Conservation (phyloP, 1,140 invertebrate species). For the Cherax destructor region DNA sequence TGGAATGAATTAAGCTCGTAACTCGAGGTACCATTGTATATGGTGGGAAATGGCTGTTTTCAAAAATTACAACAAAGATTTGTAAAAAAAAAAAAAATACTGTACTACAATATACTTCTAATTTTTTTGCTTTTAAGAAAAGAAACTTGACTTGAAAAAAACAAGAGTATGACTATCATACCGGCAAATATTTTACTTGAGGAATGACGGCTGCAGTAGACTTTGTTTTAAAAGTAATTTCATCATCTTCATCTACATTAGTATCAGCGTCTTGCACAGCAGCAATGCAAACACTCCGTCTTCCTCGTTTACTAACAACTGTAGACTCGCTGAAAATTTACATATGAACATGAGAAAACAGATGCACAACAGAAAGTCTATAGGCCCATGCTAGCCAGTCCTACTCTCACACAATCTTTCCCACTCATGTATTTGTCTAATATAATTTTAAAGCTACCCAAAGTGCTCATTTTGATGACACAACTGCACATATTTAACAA, state of each 20-base stretch:
- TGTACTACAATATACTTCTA: no score
- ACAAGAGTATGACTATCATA: neutral
- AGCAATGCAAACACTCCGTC: neutral
- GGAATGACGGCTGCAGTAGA: neutral
- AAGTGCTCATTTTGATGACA: no score
- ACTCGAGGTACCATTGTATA: no score
- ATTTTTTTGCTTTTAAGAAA: no score
- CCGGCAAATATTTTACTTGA: constrained; percentile 12
- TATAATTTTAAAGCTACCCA: no score
- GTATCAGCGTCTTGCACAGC: neutral
- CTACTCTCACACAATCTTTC: no score
- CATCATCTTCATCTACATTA: constrained; percentile 2
- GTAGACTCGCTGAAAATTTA: neutral
- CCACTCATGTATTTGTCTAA: no score
- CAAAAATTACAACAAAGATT: neutral
- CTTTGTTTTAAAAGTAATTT: constrained; percentile 8
- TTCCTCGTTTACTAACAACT: neutral
- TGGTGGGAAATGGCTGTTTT: no score
- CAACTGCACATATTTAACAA: no score
- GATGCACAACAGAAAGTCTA: no score
- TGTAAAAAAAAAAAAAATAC: neutral
- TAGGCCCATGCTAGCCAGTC: no score
- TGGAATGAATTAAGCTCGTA: no score
- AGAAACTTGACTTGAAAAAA: neutral
- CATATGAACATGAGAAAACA: neutral